A percentile compares a stretch with the other conserved stretches of the same genome.
Conservation (phyloP, 1,140 invertebrate species). For the Pogonognathellus flavescens region DNA sequence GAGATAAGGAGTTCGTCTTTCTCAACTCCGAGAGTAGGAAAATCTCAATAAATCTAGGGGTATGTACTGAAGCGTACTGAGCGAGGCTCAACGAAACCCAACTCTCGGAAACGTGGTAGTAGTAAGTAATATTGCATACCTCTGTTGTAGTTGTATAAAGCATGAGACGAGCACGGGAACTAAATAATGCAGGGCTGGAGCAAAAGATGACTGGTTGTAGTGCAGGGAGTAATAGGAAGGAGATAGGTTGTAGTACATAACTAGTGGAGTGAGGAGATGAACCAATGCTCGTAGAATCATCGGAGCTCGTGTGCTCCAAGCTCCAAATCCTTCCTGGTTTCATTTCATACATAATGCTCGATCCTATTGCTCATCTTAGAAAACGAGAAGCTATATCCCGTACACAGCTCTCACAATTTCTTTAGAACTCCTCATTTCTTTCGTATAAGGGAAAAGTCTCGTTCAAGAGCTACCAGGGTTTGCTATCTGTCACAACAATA, state of each 20-base stretch:
- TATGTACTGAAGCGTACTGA: background rate
- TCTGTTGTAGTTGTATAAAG: too few relatives aligned
- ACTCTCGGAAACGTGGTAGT: background rate
- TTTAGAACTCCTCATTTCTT: background rate
- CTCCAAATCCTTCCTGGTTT: background rate
- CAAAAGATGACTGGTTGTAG: background rate
- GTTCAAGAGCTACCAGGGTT: too few relatives aligned
- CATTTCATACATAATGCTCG: background rate
- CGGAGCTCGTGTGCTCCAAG: background rate
- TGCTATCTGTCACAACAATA: too few relatives aligned
- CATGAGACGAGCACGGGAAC: background rate
- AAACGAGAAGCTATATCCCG: background rate
- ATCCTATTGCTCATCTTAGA: background rate
- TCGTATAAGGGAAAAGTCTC: background rate
- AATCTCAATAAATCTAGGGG: constrained; percentile 6
- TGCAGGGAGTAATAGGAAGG: background rate
- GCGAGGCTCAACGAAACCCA: background rate
- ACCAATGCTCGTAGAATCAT: background rate
- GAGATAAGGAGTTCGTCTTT: background rate
- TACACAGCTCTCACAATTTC: background rate
- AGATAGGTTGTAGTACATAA: too few relatives aligned
- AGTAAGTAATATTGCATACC: too few relatives aligned
- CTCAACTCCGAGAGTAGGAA: background rate
- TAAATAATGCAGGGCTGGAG: background rate
- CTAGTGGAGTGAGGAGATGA: too few relatives aligned